A percentile compares a stretch with the other conserved stretches of the same genome.
Evolutionary conservation across 1,140 invertebrate genomes (phyloP).

Genomic region (Macrosteles quadrilineatus): DNA sequence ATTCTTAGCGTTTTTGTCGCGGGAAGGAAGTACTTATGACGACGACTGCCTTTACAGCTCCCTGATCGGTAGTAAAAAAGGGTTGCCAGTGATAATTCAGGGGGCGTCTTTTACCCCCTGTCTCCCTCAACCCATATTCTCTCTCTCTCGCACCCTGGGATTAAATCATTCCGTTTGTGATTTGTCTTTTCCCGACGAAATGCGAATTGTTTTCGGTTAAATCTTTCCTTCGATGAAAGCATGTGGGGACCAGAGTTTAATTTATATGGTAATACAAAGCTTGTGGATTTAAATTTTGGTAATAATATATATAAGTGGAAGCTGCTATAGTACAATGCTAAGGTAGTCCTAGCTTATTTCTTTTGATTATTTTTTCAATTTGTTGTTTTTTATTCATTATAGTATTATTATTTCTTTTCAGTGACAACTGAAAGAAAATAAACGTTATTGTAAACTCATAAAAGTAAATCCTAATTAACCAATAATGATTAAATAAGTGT

Average conservation of each 20-base stretch:
- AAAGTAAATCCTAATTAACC: too few species aligned
- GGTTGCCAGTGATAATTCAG: slow-evolving; percentile 40
- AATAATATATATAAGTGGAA: too few species aligned
- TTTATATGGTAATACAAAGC: slow-evolving; percentile 11
- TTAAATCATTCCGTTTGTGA: slow-evolving; percentile 23
- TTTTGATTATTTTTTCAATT: too few species aligned
- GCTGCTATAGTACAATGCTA: too few species aligned
- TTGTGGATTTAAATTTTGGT: slow-evolving; percentile 1
- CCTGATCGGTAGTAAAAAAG: slow-evolving; percentile 33
- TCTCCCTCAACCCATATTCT: too few species aligned
- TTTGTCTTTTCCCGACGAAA: slow-evolving; percentile 28
- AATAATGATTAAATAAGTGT: too few species aligned
- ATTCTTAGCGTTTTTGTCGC: slow-evolving; percentile 22
- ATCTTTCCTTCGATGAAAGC: slow-evolving; percentile 4
- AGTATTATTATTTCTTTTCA: too few species aligned
- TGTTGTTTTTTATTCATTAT: too few species aligned
- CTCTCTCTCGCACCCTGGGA: slow-evolving; percentile 2
- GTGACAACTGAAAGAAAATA: too few species aligned
- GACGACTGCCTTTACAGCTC: slow-evolving; percentile 33
- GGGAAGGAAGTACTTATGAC: slow-evolving; percentile 38
- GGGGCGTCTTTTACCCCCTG: slow-evolving; percentile 20
- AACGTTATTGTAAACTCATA: too few species aligned
- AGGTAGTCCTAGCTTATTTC: too few species aligned
- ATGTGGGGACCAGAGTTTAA: slow-evolving; percentile 6
- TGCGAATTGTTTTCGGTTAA: slow-evolving; percentile 6